Base-by-base conservation (phyloP, 2,113 vertebrate genomes). In the Larimichthys polyactis region DNA sequence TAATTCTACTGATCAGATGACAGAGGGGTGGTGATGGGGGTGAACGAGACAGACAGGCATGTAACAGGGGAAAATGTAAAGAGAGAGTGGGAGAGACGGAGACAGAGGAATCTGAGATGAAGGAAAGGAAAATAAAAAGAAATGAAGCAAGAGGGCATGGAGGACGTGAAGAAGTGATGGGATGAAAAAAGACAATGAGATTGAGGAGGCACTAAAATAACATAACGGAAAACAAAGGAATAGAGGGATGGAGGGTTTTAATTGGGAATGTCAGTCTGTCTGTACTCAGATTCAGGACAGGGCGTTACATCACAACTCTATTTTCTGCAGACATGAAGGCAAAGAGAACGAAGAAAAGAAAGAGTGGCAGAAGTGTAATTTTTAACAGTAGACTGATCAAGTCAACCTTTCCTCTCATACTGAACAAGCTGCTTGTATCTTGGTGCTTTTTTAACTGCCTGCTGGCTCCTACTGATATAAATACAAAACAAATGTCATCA, bases 1-100 rank as follows among this genome's bases (percentile, higher is more conserved):
- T 92, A 90, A 92, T 92, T 93, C 75, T 74, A 71, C 87, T 83
- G 91, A 92, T 92, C 91, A 87, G 81, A 86, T 87, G 87, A 87
- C 83, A 84, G 81, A 71, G 66, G 72, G 74, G n/a, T 59, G 71
- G 84, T 66, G 74, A 85, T 57, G 78, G 78, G 82, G 84, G 72
- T 73, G 82, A 87, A 71, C 79, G 72, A 82, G 77, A 80, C 71
- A 86, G 48, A 70, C 71, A 72, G 63, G 68, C 72, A 32, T 83
- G 66, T 79, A 46, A 67, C 77, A 77, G 36, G 17, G 4, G 51
- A 59, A 84, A 80, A 74, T 82, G 73, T 78, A 82, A 79, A 73
- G 52, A 36, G 44, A 46, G 71, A 69, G 43, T 20, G 52, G 58
- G 67, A 69, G 57, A 59, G 59, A 65, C 36, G 20, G 17, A 44